phyloP scores from a whole-genome alignment of 2,113 vertebrate species.

The Poeciliopsis occidentalis region DNA sequence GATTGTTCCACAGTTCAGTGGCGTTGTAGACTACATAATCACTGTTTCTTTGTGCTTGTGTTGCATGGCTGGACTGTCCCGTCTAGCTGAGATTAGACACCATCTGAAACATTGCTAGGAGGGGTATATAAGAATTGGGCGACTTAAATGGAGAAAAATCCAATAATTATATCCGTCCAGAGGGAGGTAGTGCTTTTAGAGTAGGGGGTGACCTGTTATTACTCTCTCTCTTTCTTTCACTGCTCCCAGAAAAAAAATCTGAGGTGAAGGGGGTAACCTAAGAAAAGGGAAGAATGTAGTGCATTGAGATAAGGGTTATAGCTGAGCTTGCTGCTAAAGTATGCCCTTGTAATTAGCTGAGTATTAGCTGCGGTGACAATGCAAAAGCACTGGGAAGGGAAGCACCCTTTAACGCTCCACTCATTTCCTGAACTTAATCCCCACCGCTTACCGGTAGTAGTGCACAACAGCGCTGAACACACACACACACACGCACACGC shows the following conservation, averaged over 20 bases:
- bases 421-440: conserved; percentile 82
- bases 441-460: conserved; percentile 72
- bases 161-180: conserved; percentile 78
- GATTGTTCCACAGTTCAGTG: conserved; percentile 2
- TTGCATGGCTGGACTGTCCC: conserved; percentile 35
- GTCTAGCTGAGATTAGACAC: conserved; percentile 49
- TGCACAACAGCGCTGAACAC: conserved; percentile 51
- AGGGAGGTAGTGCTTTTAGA: conserved; percentile 70
- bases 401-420: conserved; percentile 75
- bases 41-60: conserved; percentile 31
- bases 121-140: conserved; percentile 57
- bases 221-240: conserved; percentile 72
- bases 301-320: conserved; percentile 53
- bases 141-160: conserved; percentile 78
- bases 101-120: conserved; percentile 59
- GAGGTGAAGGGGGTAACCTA: conserved; percentile 62
- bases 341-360: conserved; percentile 81
- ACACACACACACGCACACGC: conserved; percentile 33
- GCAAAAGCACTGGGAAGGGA: conserved; percentile 67
- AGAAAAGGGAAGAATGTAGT: conserved; percentile 61
- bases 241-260: conserved; percentile 68
- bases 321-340: conserved; percentile 76
- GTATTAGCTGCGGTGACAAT: conserved; percentile 76
- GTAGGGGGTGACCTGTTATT: conserved; percentile 68
- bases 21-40: conserved; percentile 21